Conservation (phyloP, 2,113 vertebrate genomes). For the Sphyrna mokarran region DNA sequence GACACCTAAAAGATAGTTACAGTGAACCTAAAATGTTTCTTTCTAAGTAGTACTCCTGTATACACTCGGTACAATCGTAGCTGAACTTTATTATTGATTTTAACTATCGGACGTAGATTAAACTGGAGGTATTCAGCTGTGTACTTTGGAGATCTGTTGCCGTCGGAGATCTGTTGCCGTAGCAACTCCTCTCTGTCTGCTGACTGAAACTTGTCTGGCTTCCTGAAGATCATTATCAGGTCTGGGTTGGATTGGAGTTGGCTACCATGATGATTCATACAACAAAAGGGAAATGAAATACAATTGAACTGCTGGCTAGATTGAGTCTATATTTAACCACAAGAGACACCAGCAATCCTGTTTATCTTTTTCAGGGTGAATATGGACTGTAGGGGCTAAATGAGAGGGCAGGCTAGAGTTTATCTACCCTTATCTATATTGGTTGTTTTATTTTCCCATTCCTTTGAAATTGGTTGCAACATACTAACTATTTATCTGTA, state of each 20-base stretch:
- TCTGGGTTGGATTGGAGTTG: conserved; percentile 12
- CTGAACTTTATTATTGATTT: neutral
- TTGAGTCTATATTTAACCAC: conserved; percentile 13
- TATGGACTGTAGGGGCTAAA: neutral
- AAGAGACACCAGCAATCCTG: neutral
- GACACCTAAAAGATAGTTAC: neutral
- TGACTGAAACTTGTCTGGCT: conserved; percentile 27
- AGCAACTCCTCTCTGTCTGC: neutral
- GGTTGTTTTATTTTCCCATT: neutral
- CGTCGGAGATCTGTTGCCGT: neutral
- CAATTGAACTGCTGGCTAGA: conserved; percentile 5
- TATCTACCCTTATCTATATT: neutral
- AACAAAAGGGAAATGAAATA: conserved; percentile 31
- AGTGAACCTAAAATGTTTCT: neutral
- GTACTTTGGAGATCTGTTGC: neutral
- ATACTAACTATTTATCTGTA: neutral
- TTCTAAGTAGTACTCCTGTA: neutral
- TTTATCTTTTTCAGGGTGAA: neutral
- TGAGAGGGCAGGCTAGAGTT: neutral
- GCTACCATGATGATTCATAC: neutral
- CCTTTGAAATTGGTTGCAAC: neutral
- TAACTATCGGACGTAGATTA: neutral
- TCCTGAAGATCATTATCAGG: conserved; percentile 27
- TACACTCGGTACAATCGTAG: neutral
- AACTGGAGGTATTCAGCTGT: neutral